Evolutionary conservation across 2,113 vertebrate genomes (phyloP).

Genomic region (Irena cyanogastra): DNA sequence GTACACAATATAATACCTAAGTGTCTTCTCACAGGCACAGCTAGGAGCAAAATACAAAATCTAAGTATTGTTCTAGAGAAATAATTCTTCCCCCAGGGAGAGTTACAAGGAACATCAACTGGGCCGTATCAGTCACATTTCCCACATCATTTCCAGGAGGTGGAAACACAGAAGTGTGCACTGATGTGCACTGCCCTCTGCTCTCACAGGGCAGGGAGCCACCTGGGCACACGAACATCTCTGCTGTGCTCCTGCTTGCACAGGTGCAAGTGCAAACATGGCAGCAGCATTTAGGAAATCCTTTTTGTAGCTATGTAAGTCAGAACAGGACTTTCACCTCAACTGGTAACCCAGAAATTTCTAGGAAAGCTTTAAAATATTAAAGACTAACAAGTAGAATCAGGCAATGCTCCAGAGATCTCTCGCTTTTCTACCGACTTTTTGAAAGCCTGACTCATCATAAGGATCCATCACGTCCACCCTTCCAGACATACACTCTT

Average conservation of each 20-base stretch:
- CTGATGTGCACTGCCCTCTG: neutral
- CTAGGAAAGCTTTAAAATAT: neutral
- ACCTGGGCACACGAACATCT: neutral
- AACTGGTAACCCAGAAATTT: neutral
- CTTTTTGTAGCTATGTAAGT: neutral
- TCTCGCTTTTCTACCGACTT: neutral
- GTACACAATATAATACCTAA: neutral
- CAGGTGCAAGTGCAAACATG: neutral
- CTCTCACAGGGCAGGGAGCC: neutral
- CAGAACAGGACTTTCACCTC: neutral
- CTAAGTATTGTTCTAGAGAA: neutral
- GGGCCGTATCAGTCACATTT: rapidly evolving
- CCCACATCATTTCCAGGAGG: neutral
- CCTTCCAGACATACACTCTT: neutral
- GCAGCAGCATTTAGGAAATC: neutral
- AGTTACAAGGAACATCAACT: neutral
- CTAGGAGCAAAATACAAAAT: neutral
- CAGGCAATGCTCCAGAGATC: neutral
- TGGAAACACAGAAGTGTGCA: neutral
- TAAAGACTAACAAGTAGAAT: neutral
- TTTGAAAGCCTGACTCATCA: neutral
- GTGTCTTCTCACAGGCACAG: neutral
- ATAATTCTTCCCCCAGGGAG: neutral
- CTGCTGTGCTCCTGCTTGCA: neutral
- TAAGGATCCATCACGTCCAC: neutral